A percentile compares a stretch with the other conserved stretches of the same genome.
Conservation (phyloP, 2,113 vertebrate species). For the Heteronetta atricapilla region DNA sequence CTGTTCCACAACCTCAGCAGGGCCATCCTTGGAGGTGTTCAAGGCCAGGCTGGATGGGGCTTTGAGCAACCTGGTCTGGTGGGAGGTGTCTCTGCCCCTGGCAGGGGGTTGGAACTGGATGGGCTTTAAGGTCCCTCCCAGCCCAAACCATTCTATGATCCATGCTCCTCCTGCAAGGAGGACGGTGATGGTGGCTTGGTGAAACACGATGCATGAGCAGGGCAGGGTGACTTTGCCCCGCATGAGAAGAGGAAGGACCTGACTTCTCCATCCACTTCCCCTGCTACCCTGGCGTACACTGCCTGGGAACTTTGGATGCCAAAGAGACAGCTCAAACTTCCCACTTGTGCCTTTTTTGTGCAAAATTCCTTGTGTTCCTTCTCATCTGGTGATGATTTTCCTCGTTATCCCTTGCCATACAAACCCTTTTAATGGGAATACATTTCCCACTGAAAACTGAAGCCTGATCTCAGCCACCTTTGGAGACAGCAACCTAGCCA, state of each 20-base stretch:
- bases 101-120: no score
- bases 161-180: not conserved
- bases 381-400: not conserved
- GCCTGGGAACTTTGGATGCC: not conserved
- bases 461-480: not conserved
- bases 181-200: accelerated
- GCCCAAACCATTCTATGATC: no score
- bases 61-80: no score
- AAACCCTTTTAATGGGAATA: not conserved
- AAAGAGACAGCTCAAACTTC: not conserved
- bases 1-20: not conserved
- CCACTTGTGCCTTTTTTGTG: not conserved
- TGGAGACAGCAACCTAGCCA: not conserved
- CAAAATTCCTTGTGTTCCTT: not conserved
- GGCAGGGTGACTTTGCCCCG: accelerated
- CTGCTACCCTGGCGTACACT: not conserved
- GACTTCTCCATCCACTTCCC: not conserved
- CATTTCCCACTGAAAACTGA: not conserved
- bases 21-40: not conserved
- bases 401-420: not conserved
- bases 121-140: no score
- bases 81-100: not conserved
- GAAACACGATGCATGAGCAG: accelerated
- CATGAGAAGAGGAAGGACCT: not conserved
- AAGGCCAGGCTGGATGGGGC: no score